Conservation (phyloP, 2,113 vertebrate genomes). For the Grammomys surdaster region DNA sequence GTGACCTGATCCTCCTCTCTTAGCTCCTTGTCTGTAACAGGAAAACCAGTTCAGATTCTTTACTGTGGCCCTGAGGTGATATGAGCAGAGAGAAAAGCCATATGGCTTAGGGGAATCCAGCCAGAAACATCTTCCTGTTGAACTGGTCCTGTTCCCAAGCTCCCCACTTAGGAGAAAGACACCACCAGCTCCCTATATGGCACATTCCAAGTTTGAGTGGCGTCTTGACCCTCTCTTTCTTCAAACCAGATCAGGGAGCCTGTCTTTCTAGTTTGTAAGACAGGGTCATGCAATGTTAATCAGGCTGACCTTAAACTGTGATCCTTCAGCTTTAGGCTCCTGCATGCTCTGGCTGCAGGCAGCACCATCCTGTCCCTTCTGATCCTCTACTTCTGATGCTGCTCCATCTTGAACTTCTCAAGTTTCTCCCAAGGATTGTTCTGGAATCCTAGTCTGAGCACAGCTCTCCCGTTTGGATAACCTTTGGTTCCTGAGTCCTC, state of each 20-base stretch:
- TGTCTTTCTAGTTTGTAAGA: background rate
- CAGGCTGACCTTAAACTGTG: background rate
- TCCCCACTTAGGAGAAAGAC: background rate
- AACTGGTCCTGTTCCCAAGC: background rate
- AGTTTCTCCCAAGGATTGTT: slow-evolving; percentile 30
- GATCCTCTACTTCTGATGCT: background rate
- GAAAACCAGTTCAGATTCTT: background rate
- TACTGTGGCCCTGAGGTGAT: background rate
- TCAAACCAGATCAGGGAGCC: slow-evolving; percentile 1
- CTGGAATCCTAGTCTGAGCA: slow-evolving; percentile 20
- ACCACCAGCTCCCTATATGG: background rate
- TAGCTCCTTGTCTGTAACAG: background rate
- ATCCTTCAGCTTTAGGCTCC: background rate
- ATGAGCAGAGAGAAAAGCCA: slow-evolving; percentile 17
- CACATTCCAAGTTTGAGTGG: background rate
- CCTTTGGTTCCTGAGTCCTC: background rate
- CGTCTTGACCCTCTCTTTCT: background rate
- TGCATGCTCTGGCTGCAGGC: background rate
- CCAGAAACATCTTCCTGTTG: slow-evolving; percentile 30
- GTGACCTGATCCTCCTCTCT: background rate
- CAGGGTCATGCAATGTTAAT: background rate
- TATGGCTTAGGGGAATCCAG: background rate
- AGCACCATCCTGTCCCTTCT: background rate
- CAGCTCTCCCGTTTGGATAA: background rate
- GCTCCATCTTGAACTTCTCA: background rate